Evolutionary conservation across 2,113 vertebrate species (phyloP).

Genomic region (Gorsachius goisagi): DNA sequence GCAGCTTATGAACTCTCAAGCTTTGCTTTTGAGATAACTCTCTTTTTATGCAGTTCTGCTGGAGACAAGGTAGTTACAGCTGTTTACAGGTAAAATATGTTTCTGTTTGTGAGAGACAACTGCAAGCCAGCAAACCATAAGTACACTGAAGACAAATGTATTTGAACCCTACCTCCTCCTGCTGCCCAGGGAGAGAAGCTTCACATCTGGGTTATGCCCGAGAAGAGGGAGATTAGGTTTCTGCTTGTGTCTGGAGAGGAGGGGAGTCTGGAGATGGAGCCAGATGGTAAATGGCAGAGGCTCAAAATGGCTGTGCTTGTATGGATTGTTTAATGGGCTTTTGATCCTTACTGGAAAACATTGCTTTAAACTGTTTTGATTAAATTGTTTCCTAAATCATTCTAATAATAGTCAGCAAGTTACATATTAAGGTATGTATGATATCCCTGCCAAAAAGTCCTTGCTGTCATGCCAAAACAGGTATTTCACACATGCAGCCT

Average conservation of each 20-base stretch:
- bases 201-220: not conserved
- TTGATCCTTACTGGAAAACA: not conserved
- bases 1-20: not conserved
- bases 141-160: not conserved
- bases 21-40: not conserved
- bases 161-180: not conserved
- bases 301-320: not conserved
- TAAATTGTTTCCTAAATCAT: not conserved
- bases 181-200: not conserved
- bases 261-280: fast-evolving
- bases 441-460: not conserved
- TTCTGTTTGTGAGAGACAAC: not conserved
- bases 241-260: fast-evolving
- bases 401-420: not conserved
- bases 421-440: not conserved
- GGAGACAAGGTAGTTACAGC: not conserved
- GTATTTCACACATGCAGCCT: not conserved
- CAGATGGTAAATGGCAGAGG: not conserved
- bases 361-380: not conserved
- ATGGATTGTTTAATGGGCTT: not conserved
- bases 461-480: not conserved
- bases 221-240: not conserved
- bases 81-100: not conserved
- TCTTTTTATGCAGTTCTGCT: not conserved
- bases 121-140: not conserved